These are phyloP conservation scores for Lissonota sp. DNA, from an alignment of 2,888 invertebrate genomes.

Conservation along the genomic window DNA sequence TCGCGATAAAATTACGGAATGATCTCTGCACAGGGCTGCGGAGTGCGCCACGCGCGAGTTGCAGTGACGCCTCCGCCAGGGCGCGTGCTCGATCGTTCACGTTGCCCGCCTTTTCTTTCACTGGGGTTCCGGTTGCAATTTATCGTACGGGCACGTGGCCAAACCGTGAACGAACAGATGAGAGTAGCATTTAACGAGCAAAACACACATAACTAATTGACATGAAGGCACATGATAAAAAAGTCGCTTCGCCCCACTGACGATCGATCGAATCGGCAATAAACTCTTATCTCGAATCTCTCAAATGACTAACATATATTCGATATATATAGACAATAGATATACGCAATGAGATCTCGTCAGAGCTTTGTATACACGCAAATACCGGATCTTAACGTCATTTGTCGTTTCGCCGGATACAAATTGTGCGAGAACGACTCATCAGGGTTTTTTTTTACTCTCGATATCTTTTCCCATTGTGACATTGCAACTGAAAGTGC, in stretches of 20 bases:
- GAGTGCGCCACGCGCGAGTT: conserved; percentile 20
- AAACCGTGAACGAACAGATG: conserved; percentile 11
- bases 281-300: conserved; percentile 57
- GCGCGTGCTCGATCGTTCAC: not conserved
- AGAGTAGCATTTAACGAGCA: not conserved
- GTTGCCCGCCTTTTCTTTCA: conserved; percentile 8
- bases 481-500: not conserved
- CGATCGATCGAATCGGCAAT: conserved; percentile 51
- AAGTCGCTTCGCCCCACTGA: conserved; percentile 46
- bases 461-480: conserved; percentile 1
- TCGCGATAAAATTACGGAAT: conserved; percentile 48
- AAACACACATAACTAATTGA: conserved; percentile 55
- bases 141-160: conserved; percentile 35
- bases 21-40: conserved; percentile 2
- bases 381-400: conserved; percentile 36
- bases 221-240: conserved; percentile 34
- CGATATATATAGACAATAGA: not conserved
- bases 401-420: not conserved
- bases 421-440: conserved; percentile 32
- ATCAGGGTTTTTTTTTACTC: conserved; percentile 10
- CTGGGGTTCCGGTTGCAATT: conserved; percentile 51
- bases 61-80: conserved; percentile 43
- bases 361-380: conserved; percentile 11
- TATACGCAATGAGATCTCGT: conserved; percentile 12
- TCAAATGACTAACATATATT: conserved; percentile 34